phyloP scores from a whole-genome alignment of 2,113 vertebrate genomes.

The Heterochromis multidens region DNA sequence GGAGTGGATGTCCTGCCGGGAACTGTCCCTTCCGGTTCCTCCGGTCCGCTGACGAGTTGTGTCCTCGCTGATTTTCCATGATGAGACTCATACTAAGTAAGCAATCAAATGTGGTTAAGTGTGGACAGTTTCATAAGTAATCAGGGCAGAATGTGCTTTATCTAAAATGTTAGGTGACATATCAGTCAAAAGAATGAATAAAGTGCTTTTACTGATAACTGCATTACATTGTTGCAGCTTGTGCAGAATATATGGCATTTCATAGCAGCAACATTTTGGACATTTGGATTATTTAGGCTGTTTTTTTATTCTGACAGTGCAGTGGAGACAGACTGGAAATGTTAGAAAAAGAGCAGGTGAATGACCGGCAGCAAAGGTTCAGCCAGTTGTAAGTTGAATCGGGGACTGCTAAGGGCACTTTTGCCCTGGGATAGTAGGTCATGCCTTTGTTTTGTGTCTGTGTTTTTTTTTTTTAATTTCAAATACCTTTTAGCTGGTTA shows the following conservation, averaged over 20 bases:
- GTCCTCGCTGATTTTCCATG: slow-evolving; percentile 58
- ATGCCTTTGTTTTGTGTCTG: neutral
- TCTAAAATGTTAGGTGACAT: neutral
- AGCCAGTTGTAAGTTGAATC: neutral
- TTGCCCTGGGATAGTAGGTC: neutral
- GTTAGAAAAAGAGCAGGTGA: neutral
- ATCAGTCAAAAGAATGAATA: neutral
- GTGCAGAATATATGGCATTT: neutral
- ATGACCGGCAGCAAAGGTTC: neutral
- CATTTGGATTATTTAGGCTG: neutral
- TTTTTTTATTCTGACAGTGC: neutral
- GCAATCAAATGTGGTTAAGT: slow-evolving; percentile 54
- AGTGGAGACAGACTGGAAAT: neutral
- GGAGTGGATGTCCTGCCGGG: slow-evolving; percentile 65
- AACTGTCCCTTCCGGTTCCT: slow-evolving; percentile 73
- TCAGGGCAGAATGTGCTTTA: neutral
- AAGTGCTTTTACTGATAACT: neutral
- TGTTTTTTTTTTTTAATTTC: too few relatives aligned
- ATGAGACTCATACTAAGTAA: slow-evolving; percentile 62
- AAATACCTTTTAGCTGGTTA: neutral
- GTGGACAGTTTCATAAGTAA: slow-evolving; percentile 42
- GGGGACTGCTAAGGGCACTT: neutral
- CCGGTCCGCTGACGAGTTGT: slow-evolving; percentile 45
- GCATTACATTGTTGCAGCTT: neutral
- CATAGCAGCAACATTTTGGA: neutral